Percentiles rank a stretch among this genome's conserved stretches.
Evolutionary conservation across 2,113 vertebrate species (phyloP).

Genomic region (Rhinichthys klamathensis): DNA sequence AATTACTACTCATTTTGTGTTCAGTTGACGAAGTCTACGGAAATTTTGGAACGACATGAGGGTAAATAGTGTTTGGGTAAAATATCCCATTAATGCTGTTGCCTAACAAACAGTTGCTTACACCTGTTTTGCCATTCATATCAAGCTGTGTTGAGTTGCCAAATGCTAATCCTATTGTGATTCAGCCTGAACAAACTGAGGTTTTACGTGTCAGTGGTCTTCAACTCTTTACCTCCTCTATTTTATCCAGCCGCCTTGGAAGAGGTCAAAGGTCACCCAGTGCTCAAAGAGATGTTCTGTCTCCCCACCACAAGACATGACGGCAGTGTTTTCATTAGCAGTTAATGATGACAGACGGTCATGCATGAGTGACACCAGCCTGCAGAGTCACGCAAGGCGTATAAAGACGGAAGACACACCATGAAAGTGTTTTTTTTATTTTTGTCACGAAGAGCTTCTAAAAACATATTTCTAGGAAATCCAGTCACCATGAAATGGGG

Average conservation of each 20-base stretch:
- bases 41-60: neutral
- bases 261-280: constrained; percentile 73
- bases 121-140: neutral
- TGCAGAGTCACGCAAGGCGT: constrained; percentile 70
- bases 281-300: constrained; percentile 73
- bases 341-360: constrained; percentile 76
- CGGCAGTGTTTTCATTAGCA: constrained; percentile 78
- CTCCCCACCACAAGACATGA: constrained; percentile 52
- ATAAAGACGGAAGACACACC: neutral
- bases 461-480: constrained; percentile 20
- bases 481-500: neutral
- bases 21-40: neutral
- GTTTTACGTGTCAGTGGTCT: constrained; percentile 87
- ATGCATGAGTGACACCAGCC: constrained; percentile 61
- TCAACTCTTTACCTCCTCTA: constrained; percentile 76
- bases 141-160: neutral
- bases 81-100: constrained; percentile 36
- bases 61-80: neutral
- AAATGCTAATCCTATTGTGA: constrained; percentile 51
- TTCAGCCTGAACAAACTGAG: constrained; percentile 83
- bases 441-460: constrained; percentile 7
- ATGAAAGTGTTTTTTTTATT: neutral
- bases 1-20: neutral
- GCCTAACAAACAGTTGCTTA: constrained; percentile 57
- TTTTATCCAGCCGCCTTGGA: constrained; percentile 74